Evolutionary conservation across 2,113 vertebrate genomes (phyloP), one percentile per base, ranked within the genome.

Genomic region (Epinephelus cyanopodus): DNA sequence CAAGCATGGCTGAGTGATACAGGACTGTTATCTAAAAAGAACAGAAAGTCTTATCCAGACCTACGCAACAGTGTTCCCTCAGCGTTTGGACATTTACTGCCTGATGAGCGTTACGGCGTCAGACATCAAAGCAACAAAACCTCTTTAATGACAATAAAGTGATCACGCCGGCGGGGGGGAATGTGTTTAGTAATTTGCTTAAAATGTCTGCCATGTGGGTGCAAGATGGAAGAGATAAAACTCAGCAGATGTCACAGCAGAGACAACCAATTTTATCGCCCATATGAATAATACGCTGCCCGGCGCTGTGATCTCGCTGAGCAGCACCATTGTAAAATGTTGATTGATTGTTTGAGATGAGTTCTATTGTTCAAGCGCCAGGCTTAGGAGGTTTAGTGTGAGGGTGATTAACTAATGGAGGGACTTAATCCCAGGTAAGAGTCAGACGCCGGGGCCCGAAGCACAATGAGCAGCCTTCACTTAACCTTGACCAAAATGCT

Each of bases 341-440:
- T 88, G 93, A 90, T 89, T 85, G 90, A 93, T 87, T 81, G 82
- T 79, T 73, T 64, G 82, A 80, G 81, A 81, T 87, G 73, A 74
- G 70, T 84, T 65, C 70, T 68, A 75, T 82, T 85, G 88, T 91
- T 82, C 1, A 18, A 54, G 72, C 52, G 52, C 71, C 10, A 68
- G 85, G 87, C 67, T 95, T 90, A 89, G 85, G 80, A 75, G 91
- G 88, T 94, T 94, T 92, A 92, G 86, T 1, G 76, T 11, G 8
- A 83, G 68, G 68, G 89, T 92, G 87, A 95, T 94, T 95, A 94
- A 94, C 94, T 95, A 95, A 95, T 95, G 91, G 94, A 87, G 65
- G 70, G 79, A 74, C 65, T 58, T 93, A 93, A 94, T 92, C 92
- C 88, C 86, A 93, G 89, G 92, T 93, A 88, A 88, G 87, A 89